Evolutionary conservation across 2,113 vertebrate species (phyloP), one percentile per base, ranked within the genome.

Genomic region (Eublepharis macularius): DNA sequence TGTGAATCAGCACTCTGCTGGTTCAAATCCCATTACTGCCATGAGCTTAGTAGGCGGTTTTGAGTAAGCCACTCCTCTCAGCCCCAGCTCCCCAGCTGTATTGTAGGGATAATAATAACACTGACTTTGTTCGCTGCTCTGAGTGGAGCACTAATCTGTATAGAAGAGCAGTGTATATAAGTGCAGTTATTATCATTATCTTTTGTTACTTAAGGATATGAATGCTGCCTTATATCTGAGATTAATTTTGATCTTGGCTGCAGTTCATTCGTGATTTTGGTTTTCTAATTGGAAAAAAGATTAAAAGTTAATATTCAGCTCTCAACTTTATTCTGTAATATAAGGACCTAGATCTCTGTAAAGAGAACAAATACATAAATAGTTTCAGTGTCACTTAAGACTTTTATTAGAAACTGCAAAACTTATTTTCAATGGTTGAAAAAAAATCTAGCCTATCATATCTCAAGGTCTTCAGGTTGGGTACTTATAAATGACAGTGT

Each of bases 1-100:
- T 76, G 82, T 81, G 84, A 43, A 81, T 92, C 93, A 87, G 49
- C n/a, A n/a, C n/a, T n/a, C n/a, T n/a, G n/a, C n/a, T n/a, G n/a
- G n/a, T n/a, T n/a, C n/a, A n/a, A n/a, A n/a, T n/a, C n/a, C n/a
- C n/a, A n/a, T n/a, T n/a, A n/a, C n/a, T n/a, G n/a, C n/a, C n/a
- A n/a, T n/a, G n/a, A n/a, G n/a, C n/a, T n/a, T n/a, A n/a, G n/a
- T n/a, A n/a, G n/a, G n/a, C n/a, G n/a, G n/a, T n/a, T n/a, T n/a
- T n/a, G n/a, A n/a, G n/a, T n/a, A n/a, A n/a, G n/a, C n/a, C n/a
- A n/a, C n/a, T n/a, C n/a, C n/a, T n/a, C n/a, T n/a, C n/a, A n/a
- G n/a, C n/a, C n/a, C n/a, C n/a, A n/a, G n/a, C n/a, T n/a, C n/a
- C n/a, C n/a, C n/a, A n/a, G n/a, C n/a, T n/a, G n/a, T n/a, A n/a